Base-by-base conservation (phyloP, 2,888 invertebrate species). In the Notodonta dromedarius region DNA sequence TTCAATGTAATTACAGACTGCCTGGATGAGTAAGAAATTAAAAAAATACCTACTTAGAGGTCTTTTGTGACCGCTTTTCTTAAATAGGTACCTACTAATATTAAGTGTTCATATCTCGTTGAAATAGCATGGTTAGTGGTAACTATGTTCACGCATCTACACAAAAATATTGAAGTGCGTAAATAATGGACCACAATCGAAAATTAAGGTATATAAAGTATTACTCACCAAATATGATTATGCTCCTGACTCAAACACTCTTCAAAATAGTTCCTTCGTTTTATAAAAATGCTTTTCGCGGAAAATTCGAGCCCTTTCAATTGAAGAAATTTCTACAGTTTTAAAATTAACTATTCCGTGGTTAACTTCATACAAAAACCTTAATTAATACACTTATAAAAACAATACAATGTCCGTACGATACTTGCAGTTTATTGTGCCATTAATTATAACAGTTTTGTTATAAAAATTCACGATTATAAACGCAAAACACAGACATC, bases 401-500 rank as follows among this genome's bases (percentile, higher is more conserved):
- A 62, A 60, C 57, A 51, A 58, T 50, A 67, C 53, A 60, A 65
- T 56, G 65, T 74, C 57, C 67, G 62, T 56, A 32, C 35, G 57
- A 56, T 40, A 58, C 52, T 14, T 53, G 42, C 13, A 14, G 35
- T 57, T 58, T 57, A 53, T 61, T 56, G 35, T 65, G 54, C 11
- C 42, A 35, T 8, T 60, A 59, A 56, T 60, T 65, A 63, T 42
- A 52, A 60, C 66, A 67, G 63, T 70, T 76, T 74, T 76, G 69
- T 70, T 70, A 74, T 69, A 69, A 63, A 51, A 74, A 72, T 68
- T 63, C 80, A 80, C 82, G 77, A 79, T 79, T 75, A 75, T 79
- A 78, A 78, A 76, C 78, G 76, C 74, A 79, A 83, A 79, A 81
- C 82, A 80, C 76, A 65, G 65, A 77, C 74, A 82, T 71, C 80